These are phyloP conservation scores for Drosophila kepulauana DNA, from an alignment of 1,140 invertebrate genomes.

Conservation along the genomic window DNA sequence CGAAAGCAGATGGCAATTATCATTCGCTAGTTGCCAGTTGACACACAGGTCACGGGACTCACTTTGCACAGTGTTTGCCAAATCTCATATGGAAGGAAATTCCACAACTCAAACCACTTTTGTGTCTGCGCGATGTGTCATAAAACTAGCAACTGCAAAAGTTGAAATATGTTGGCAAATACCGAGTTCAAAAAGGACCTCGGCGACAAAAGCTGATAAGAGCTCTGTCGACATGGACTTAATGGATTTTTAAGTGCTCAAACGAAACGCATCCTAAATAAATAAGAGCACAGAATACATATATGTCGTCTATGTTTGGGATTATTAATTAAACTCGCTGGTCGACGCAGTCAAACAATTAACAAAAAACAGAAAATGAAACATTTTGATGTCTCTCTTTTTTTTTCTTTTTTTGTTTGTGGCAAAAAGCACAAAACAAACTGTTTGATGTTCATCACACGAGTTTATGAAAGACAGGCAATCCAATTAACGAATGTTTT, in stretches of 20 bases:
- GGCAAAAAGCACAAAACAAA: conserved; percentile 3
- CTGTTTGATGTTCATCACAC: conserved; percentile 14
- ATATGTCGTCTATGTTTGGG: neutral
- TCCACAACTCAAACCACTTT: neutral
- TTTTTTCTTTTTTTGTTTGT: too few species aligned
- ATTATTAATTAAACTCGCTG: neutral
- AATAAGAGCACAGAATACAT: neutral
- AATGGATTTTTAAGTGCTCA: conserved; percentile 67
- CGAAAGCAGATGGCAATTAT: neutral
- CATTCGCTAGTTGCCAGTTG: neutral
- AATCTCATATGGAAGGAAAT: conserved; percentile 1
- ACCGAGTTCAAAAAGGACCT: neutral
- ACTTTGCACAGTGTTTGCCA: neutral
- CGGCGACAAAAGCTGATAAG: conserved; percentile 9
- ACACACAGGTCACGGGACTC: neutral
- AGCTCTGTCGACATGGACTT: conserved; percentile 26
- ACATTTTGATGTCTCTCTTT: neutral
- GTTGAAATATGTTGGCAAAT: conserved; percentile 46
- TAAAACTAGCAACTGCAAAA: conserved; percentile 35
- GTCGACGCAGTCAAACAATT: neutral
- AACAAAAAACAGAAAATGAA: neutral
- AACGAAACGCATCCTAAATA: neutral
- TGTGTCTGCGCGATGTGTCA: neutral
- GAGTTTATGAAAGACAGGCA: conserved; percentile 1
- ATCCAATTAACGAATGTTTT: conserved; percentile 27